Evolutionary conservation across 2,113 vertebrate species (phyloP).

Genomic region (Sprattus sprattus): DNA sequence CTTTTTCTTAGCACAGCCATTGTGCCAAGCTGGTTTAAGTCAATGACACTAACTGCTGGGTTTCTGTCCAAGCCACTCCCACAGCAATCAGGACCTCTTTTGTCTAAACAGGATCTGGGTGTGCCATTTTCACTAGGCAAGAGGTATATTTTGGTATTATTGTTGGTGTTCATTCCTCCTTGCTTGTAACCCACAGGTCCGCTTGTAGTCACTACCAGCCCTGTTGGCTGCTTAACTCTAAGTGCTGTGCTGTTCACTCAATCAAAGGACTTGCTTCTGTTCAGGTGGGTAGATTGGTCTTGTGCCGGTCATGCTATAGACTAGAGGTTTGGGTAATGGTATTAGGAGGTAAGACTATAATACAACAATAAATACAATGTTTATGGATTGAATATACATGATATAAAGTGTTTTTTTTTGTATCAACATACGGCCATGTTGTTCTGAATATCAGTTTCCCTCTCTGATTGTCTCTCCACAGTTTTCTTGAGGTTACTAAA

Average conservation of each 20-base stretch:
- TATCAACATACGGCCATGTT: neutral
- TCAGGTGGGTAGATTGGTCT: neutral
- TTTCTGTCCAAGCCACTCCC: no score
- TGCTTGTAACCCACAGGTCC: constrained; percentile 66
- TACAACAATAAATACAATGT: no score
- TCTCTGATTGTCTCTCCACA: neutral
- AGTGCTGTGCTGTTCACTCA: neutral
- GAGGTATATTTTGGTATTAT: constrained; percentile 70
- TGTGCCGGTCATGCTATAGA: neutral
- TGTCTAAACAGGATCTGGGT: no score
- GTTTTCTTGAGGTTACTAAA: neutral
- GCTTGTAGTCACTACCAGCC: neutral
- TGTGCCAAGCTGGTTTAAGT: no score
- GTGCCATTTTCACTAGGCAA: no score
- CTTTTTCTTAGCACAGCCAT: no score
- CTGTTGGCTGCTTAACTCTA: neutral
- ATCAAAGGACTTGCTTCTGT: neutral
- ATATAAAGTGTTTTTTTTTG: no score
- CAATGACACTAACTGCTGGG: no score
- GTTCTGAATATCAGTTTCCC: neutral
- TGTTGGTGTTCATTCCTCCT: constrained; percentile 74
- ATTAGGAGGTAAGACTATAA: no score
- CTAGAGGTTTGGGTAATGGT: no score
- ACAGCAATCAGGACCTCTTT: no score
- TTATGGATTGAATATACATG: no score